Evolutionary conservation across 2,113 vertebrate genomes (phyloP).

Genomic region (Scomber scombrus): DNA sequence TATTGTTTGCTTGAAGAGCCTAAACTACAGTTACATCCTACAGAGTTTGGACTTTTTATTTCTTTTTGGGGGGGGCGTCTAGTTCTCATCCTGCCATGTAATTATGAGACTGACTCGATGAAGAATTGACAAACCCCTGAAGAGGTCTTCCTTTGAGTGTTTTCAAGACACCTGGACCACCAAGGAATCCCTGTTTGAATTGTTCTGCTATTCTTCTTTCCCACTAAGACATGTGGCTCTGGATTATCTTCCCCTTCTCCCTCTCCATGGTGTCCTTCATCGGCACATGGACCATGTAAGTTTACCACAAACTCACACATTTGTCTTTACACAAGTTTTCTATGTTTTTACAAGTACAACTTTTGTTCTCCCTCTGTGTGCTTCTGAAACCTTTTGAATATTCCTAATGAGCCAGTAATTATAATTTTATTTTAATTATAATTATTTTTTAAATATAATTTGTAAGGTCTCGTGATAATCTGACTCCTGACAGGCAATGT

Average conservation of each 20-base stretch:
- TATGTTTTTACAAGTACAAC: background rate
- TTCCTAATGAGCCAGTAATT: no score
- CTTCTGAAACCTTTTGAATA: background rate
- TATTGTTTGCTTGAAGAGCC: background rate
- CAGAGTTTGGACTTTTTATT: background rate
- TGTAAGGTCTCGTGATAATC: background rate
- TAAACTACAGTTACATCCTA: background rate
- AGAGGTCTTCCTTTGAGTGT: background rate
- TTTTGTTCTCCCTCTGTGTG: slow-evolving; percentile 4
- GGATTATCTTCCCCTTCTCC: slow-evolving; percentile 81
- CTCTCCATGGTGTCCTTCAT: slow-evolving; percentile 81
- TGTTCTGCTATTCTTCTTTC: slow-evolving; percentile 3
- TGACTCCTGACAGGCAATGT: background rate
- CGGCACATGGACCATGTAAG: slow-evolving; percentile 87
- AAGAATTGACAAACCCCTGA: slow-evolving; percentile 3
- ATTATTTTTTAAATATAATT: background rate
- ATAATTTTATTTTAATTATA: no score
- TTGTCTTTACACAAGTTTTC: background rate
- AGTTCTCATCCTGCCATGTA: background rate
- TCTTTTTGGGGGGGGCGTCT: background rate
- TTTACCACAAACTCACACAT: slow-evolving; percentile 37
- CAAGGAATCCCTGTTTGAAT: background rate
- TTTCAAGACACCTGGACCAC: slow-evolving; percentile 17
- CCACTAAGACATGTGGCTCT: slow-evolving; percentile 78
- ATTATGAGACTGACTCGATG: slow-evolving; percentile 10